A percentile compares a stretch with the other conserved stretches of the same genome.
Conservation (phyloP, 2,888 invertebrate genomes). For the Archaeoteleia sp. region DNA sequence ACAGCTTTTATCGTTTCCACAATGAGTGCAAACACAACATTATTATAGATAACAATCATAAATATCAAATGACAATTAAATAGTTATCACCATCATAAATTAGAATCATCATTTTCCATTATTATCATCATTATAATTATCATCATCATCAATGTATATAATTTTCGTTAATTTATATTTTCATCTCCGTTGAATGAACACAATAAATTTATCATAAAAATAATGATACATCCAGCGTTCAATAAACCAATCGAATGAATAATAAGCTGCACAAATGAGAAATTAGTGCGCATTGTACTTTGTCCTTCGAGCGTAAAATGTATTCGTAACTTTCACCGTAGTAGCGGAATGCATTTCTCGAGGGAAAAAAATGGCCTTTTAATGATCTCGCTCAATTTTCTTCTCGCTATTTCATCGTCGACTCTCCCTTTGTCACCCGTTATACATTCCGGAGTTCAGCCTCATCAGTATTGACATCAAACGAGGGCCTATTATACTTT, state of each 20-base stretch:
- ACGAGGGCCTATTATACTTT: conserved; percentile 65
- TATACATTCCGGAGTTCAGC: conserved; percentile 76
- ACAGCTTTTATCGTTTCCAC: too few species aligned
- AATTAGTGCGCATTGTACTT: neutral
- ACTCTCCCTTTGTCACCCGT: conserved; percentile 24
- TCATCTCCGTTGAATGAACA: too few species aligned
- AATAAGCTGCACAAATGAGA: neutral
- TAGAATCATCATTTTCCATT: too few species aligned
- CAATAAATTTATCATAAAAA: too few species aligned
- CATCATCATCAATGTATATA: too few species aligned
- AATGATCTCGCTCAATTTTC: conserved; percentile 44
- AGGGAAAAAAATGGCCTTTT: conserved; percentile 31
- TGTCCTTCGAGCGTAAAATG: neutral
- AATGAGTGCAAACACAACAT: too few species aligned
- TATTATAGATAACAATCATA: too few species aligned
- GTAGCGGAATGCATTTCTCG: conserved; percentile 14
- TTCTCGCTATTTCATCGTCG: conserved; percentile 37
- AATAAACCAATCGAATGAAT: neutral
- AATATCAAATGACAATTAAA: too few species aligned
- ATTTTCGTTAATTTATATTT: too few species aligned
- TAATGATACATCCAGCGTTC: too few species aligned
- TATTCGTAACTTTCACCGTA: conserved; percentile 27
- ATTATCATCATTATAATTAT: too few species aligned
- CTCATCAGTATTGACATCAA: conserved; percentile 70
- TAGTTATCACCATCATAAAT: too few species aligned